These are phyloP conservation scores for Phylloscopus trochiloides DNA, from an alignment of 2,113 vertebrate species.

Conservation along the genomic window DNA sequence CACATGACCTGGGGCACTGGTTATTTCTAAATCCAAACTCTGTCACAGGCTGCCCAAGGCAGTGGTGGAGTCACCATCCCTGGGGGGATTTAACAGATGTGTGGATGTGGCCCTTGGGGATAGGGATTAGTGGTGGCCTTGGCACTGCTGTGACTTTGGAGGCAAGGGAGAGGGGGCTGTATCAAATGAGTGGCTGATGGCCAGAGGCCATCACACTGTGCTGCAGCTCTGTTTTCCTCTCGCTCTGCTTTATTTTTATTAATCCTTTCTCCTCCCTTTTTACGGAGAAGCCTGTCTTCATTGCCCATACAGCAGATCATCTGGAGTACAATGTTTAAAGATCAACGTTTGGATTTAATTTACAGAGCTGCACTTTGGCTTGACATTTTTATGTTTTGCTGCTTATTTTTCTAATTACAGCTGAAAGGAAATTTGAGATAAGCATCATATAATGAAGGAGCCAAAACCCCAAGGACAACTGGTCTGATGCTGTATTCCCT, in stretches of 20 bases:
- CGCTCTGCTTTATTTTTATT: neutral
- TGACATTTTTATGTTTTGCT: conserved; percentile 39
- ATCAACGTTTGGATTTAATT: conserved; percentile 29
- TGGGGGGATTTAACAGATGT: neutral
- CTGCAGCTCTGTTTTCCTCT: neutral
- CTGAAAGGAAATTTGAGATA: conserved; percentile 61
- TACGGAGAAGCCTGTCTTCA: neutral
- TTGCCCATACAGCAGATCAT: neutral
- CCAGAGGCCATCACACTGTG: neutral
- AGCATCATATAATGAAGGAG: conserved; percentile 35
- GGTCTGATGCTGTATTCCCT: conserved; percentile 19
- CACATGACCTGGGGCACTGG: neutral
- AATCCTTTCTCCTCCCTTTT: neutral
- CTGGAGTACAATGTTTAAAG: neutral
- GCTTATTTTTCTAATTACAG: conserved; percentile 69
- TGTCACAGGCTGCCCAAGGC: neutral
- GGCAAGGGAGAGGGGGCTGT: neutral
- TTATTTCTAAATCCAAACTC: neutral
- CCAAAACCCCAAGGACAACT: conserved; percentile 27
- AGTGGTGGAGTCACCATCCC: neutral
- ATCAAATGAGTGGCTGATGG: neutral
- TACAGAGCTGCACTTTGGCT: conserved; percentile 52
- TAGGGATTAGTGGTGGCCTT: neutral
- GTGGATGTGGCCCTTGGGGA: neutral
- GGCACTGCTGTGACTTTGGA: neutral